Evolutionary conservation across 2,888 invertebrate species (phyloP), one percentile per base, ranked within the genome.

Genomic region (Melipona beecheii): DNA sequence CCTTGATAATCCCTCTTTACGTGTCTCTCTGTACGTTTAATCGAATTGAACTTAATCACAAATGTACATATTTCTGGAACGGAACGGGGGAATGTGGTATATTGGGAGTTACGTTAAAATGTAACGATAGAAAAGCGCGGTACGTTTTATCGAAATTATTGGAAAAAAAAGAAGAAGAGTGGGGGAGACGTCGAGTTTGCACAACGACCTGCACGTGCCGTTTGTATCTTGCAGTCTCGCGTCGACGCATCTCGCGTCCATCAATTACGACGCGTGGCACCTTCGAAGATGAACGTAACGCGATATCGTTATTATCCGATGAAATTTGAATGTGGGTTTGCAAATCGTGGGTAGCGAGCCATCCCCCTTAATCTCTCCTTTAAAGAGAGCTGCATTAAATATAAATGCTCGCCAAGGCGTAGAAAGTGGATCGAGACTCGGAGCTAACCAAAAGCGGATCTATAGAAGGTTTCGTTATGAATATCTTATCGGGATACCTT

Each of bases 401-500:
- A 73, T 62, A 73, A 62, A 73, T 62, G 50, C 27, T 15, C 21
- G 78, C 27, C 27, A 71, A 49, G 43, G n/a, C 54, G 31, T 65
- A 56, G 78, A 56, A 80, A 79, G 78, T 75, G 68, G 77, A 74
- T 83, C 9, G 72, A 65, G 84, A 85, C 85, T 85, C 81, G 81
- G 75, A 84, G 82, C 75, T 81, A 84, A 86, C 85, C 83, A 81
- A 79, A 88, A 86, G 77, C 65, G 65, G 85, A 72, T 66, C 66
- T 50, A 75, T 60, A 49, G 43, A 56, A 65, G 75, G 24, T 84
- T 81, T 85, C 84, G 87, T 90, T 90, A 91, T 92, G 91, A 92
- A 92, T 92, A 92, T 89, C 86, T 91, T 91, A 92, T 91, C 83
- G 78, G 74, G 70, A 85, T 83, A 79, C 89, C 87, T 89, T 91